Evolutionary conservation across 1,140 invertebrate genomes (phyloP), one percentile per base, ranked within the genome.

Genomic region (Psix sp.): DNA sequence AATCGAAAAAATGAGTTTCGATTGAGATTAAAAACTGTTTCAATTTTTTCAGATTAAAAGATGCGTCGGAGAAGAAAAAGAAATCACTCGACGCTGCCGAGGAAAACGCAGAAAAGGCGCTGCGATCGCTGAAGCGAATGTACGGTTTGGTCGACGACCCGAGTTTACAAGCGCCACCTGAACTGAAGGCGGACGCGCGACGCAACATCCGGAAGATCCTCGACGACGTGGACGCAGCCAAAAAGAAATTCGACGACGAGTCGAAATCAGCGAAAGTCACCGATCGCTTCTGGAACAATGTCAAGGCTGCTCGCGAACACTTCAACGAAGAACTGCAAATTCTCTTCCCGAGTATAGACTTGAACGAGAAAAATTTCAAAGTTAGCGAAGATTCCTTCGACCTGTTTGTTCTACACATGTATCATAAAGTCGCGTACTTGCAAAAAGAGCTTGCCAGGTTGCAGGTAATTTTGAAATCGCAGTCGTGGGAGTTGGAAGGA

Each of bases 321-420:
- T 94, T 93, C 65, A 88, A 91, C 48, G 90, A 93, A 10, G 93
- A 95, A 83, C 84, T 95, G 26, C 89, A 92, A 80, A 90, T 90
- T 42, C 80, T 94, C 5, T 94, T 94, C 79, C 93, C 93, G 0
- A 90, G 89, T 24, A 83, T 94, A 0, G 91, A 93, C 76, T 86
- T 94, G 14, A 76, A 87, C 1, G 89, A 93, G 0, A 90, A 92
- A 65, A 89, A 91, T 39, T 76, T 93, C n/a, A 88, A 90, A 9
- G 70, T 93, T 6, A 84, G 82, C 5, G 89, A 89, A 24, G 90
- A 91, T 1, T 90, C 93, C 35, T 89, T 93, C 26, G 93, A 94
- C 77, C 78, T 94, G 6, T 91, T 94, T 84, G 81, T 91, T 46
- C 57, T 93, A 71, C 88, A 93, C 77, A 87, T 90, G 86, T 89